Evolutionary conservation across 2,797 vertebrate species (phyloP), one percentile per base, ranked within the genome.

Genomic region (Lagocephalus sceleratus): DNA sequence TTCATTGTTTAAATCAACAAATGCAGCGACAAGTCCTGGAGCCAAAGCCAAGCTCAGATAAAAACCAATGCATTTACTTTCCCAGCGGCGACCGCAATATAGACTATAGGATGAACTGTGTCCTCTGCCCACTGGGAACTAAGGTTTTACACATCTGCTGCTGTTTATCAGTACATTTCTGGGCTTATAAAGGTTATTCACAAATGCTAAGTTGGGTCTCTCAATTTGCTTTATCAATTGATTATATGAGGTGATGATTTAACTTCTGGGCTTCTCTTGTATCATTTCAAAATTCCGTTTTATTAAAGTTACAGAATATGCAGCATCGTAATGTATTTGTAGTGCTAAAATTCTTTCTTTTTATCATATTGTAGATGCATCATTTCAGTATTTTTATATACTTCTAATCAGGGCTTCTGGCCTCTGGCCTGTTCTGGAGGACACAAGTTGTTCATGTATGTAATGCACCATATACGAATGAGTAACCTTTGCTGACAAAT

Each of bases 1-100:
- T 77, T 75, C 76, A 75, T 75, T 77, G 49, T 63, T 65, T 63
- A 63, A 63, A 68, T 75, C 80, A 76, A 76, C 81, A 75, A 79
- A 66, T 79, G 74, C 75, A 68, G 75, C 77, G 78, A 85, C 69
- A 74, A 61, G 66, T 68, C 78, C 73, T 70, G 38, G 11, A 81
- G 78, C 80, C 50, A 60, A 51, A 59, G 25, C 43, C 66, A 35
- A 65, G 54, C 50, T 47, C 42, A 68, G 43, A 63, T 51, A 29
- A 60, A 60, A 50, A 23, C 41, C 51, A 35, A 46, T 42, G 45
- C 35, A 57, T 71, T 79, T 51, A 12, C 63, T 50, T 11, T 32
- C 65, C 67, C 67, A 6, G 8, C 5, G 38, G 68, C 62, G 57
- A 42, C 26, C 45, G 10, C 53, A 14, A 11, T 57, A 49, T 47